A percentile compares a stretch with the other conserved stretches of the same genome.
These are phyloP conservation scores for Aythya baeri DNA, from an alignment of 2,113 vertebrate genomes.

Conservation along the genomic window DNA sequence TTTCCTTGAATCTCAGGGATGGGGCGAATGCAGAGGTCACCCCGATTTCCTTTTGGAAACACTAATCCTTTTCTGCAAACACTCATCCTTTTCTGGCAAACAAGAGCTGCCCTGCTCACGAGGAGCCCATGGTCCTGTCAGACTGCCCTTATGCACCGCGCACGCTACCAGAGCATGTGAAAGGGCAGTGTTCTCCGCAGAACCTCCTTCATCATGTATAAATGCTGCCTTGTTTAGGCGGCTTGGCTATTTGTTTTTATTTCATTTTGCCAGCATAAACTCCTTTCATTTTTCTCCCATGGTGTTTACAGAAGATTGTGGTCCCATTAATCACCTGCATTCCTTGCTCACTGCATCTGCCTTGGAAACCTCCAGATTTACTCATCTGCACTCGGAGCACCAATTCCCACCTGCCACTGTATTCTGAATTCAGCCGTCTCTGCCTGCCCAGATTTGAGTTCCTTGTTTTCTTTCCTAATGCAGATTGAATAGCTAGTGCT, in stretches of 20 bases:
- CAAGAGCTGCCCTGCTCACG: accelerated
- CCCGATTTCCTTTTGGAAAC: neutral
- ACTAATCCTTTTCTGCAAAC: neutral
- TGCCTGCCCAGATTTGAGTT: neutral
- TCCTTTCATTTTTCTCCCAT: neutral
- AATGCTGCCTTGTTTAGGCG: conserved; percentile 27
- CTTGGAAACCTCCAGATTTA: neutral
- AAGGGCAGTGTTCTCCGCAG: conserved; percentile 41
- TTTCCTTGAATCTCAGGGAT: neutral
- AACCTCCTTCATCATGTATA: neutral
- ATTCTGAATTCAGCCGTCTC: neutral
- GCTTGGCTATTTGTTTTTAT: conserved; percentile 23
- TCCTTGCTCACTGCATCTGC: accelerated
- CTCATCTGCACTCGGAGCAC: neutral
- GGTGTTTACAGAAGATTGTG: neutral
- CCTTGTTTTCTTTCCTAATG: neutral
- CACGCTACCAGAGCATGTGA: neutral
- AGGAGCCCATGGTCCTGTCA: neutral
- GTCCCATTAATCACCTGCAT: neutral
- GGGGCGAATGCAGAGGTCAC: neutral
- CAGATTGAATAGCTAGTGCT: neutral
- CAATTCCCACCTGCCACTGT: accelerated
- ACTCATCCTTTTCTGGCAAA: neutral
- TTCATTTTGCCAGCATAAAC: neutral
- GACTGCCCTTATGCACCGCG: neutral